Evolutionary conservation across 2,888 invertebrate genomes (phyloP).

Genomic region (Lepidocyrtoides sp.): DNA sequence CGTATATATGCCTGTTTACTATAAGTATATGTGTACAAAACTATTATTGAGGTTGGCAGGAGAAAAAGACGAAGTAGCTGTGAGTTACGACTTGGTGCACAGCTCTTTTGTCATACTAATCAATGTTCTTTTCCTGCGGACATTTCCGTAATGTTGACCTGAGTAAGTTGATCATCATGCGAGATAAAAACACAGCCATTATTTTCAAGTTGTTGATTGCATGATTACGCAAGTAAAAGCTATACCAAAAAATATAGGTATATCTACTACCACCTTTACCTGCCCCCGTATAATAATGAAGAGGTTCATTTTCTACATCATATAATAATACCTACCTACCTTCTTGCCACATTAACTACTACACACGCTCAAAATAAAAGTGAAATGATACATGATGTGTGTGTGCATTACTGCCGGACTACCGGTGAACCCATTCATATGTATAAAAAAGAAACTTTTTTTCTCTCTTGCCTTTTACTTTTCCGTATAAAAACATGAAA

Average conservation of each 20-base stretch:
- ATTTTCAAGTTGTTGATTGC: constrained; percentile 85
- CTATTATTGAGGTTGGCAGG: constrained; percentile 17
- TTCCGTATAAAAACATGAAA: constrained; percentile 17
- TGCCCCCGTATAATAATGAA: not conserved
- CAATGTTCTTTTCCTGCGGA: constrained; percentile 85
- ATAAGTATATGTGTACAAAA: not conserved
- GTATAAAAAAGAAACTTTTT: constrained; percentile 18
- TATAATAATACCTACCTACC: not conserved
- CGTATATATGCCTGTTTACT: no score
- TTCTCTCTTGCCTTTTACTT: constrained; percentile 24
- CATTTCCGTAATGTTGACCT: constrained; percentile 85
- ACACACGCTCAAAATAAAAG: constrained; percentile 7
- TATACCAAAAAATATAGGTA: no score
- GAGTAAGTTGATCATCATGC: constrained; percentile 64
- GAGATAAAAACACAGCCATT: constrained; percentile 82
- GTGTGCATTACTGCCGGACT: constrained; percentile 46
- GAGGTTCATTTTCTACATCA: not conserved
- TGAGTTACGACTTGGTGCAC: constrained; percentile 77
- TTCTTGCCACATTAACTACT: not conserved
- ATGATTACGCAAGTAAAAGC: constrained; percentile 81
- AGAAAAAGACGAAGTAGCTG: constrained; percentile 72
- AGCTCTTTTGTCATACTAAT: constrained; percentile 84
- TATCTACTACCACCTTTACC: no score
- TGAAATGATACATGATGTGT: constrained; percentile 49
- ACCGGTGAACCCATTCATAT: constrained; percentile 52